Base-by-base conservation (phyloP, 2,797 vertebrate genomes). In the Xenopus petersii region DNA sequence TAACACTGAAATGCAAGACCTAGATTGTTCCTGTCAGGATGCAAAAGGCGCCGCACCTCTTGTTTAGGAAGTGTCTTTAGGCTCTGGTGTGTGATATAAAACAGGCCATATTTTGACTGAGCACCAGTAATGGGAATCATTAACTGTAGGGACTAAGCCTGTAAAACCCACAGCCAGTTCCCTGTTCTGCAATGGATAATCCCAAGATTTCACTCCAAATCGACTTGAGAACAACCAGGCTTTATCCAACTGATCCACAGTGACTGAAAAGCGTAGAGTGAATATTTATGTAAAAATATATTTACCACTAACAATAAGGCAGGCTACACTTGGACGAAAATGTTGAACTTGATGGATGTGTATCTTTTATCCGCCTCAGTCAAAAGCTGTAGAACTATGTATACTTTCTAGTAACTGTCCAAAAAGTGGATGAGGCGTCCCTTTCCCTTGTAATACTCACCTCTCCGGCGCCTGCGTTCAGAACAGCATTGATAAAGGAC, bases 401-500 rank as follows among this genome's bases (percentile, higher is more conserved):
- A 42, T 5, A 42, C 26, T 30, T 30, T 30, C 26, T 21, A 30
- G 26, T 21, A 42, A 42, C 36, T 42, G 36, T 6, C 36, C 36
- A 6, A 42, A 42, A 42, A 30, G 26, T 30, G 36, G 36, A 42
- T 30, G 36, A 42, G 36, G 1, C 0, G 5, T 42, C 4, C 36
- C 36, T 30, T 4, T 30, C 26, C 2, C 26, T 26, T n/a, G 71
- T 13, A 4, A 15, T 12, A 70, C 93, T 86, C 75, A 98, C 97
- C 94, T 99, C 96, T 67, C 97, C 97, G 3, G 94, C 94, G 47
- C 96, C 97, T 26, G 96, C 96, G 5, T 97, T 99, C 75, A 99
- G 92, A 80, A 99, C 93, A 1, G 97, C 96, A 0, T 98, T 98
- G 86, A 98, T 98, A 86, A 98, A 98, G 80, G 97, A 98, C 96